Evolutionary conservation across 2,888 invertebrate genomes (phyloP).

Genomic region (Acanthosepion pharaonis): DNA sequence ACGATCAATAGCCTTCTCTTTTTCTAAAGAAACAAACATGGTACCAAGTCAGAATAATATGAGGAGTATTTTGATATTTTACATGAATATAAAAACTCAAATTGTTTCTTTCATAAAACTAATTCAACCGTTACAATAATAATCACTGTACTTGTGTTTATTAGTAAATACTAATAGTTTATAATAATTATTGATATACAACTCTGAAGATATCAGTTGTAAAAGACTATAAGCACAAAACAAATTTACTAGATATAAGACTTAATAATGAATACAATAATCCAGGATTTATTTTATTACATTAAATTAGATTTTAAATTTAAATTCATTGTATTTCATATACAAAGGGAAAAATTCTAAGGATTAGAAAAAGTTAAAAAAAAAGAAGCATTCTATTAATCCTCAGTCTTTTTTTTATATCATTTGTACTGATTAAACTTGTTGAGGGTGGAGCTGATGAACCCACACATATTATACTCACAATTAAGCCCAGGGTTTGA

Average conservation of each 20-base stretch:
- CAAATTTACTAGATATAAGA: not conserved
- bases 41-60: conserved; percentile 41
- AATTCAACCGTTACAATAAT: not conserved
- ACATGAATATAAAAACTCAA: not conserved
- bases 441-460: not conserved
- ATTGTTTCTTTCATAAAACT: not conserved
- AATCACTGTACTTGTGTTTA: not conserved
- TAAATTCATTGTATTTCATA: not conserved
- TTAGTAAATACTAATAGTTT: no score
- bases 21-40: conserved; percentile 47
- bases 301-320: not conserved
- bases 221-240: not conserved
- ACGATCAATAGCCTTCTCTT: conserved; percentile 51
- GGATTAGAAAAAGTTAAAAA: not conserved
- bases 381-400: not conserved
- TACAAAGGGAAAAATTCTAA: not conserved
- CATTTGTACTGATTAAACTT: not conserved
- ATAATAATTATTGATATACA: no score
- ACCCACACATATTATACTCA: not conserved
- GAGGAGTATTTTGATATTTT: not conserved
- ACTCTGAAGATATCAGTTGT: not conserved
- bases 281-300: not conserved
- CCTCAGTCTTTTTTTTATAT: not conserved
- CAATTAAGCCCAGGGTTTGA: not conserved
- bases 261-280: not conserved